Evolutionary conservation across 2,888 invertebrate genomes (phyloP), one percentile per base, ranked within the genome.

Genomic region (Stratiomys singularior): DNA sequence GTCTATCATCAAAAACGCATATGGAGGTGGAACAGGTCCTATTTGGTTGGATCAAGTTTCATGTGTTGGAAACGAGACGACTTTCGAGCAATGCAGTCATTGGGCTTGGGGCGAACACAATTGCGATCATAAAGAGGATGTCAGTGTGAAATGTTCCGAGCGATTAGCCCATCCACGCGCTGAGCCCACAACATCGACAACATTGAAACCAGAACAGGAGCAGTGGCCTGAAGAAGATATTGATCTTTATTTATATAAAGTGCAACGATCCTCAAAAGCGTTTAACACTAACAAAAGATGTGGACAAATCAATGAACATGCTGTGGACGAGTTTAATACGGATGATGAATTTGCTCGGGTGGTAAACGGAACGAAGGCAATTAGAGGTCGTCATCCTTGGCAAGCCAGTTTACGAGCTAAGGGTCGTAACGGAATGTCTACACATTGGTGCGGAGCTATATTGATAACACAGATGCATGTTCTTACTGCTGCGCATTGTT

Each of bases 381-480:
- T 87, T 9, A 88, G 88, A 37, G 93, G 93, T 1, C 90, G 91
- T 18, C 92, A 92, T 85, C 94, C 94, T 1, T 94, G 94, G 94
- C 93, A 93, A 89, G 93, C 92, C 1, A 92, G 92, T 76, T 87
- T 94, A 76, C 87, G 92, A 79, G 89, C 92, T 0, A 89, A 90
- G 37, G 90, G 90, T 3, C 84, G 84, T 2, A 87, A 89, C 67
- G 88, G 88, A 37, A 88, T 88, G 82, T 89, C 91, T 0, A 89
- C 89, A 56, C 93, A 94, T 84, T 93, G 92, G 91, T 94, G 94
- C 82, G 94, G 94, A 0, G 94, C 93, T 0, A 91, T 93, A 0
- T 87, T 94, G 11, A 88, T 94, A 69, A 90, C 91, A 0, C 88
- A 89, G 64, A 87, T 89, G 67, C 91, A 92, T 84, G 88, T 93